Conservation (phyloP, 2,888 invertebrate species). For the Tribolium freemani region DNA sequence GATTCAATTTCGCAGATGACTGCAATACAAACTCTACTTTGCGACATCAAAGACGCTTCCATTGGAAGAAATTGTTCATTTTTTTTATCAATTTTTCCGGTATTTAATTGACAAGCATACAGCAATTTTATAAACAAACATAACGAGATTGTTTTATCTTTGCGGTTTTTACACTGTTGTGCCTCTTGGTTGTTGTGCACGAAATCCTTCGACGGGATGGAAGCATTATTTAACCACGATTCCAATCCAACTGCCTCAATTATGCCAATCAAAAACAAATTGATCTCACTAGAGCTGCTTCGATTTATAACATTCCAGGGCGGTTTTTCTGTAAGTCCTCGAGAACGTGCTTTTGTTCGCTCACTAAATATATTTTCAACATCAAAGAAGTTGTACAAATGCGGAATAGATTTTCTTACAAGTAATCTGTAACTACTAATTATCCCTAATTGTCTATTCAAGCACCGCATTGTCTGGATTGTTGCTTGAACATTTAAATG, state of each 20-base stretch:
- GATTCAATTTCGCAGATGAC: constrained; percentile 58
- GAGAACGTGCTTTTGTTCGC: constrained; percentile 16
- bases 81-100: background rate
- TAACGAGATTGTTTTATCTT: constrained; percentile 45
- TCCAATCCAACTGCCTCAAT: constrained; percentile 59
- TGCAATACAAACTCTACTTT: constrained; percentile 51
- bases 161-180: constrained; percentile 41
- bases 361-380: constrained; percentile 11
- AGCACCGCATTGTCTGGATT: background rate
- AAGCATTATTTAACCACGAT: constrained; percentile 59
- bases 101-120: constrained; percentile 37
- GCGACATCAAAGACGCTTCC: constrained; percentile 50
- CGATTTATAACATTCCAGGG: constrained; percentile 47
- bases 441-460: constrained; percentile 20
- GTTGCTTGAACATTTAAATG: background rate
- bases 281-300: constrained; percentile 51
- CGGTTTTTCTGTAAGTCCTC: constrained; percentile 41
- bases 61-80: background rate
- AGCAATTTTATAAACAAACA: constrained; percentile 59
- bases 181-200: constrained; percentile 43
- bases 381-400: background rate
- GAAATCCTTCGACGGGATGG: constrained; percentile 46
- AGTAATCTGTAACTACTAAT: constrained; percentile 6
- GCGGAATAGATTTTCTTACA: background rate
- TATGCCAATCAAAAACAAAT: constrained; percentile 61